Evolutionary conservation across 2,797 vertebrate genomes (phyloP).

Genomic region (Harpagifer antarcticus): DNA sequence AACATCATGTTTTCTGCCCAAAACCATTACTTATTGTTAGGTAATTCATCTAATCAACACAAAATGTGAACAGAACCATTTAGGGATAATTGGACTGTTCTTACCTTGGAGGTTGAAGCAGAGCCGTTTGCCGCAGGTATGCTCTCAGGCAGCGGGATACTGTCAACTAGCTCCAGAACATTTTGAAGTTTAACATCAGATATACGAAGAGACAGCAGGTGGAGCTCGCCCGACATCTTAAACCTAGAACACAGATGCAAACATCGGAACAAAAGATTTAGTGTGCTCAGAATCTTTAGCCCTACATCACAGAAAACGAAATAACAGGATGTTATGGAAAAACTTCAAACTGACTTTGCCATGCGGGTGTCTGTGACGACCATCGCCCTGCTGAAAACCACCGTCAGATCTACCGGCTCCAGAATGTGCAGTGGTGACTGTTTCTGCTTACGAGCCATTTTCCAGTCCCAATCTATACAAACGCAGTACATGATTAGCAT

Average conservation of each 20-base stretch:
- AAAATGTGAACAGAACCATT: neutral
- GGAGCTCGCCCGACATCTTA: constrained; percentile 93
- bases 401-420: constrained; percentile 92
- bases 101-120: constrained; percentile 83
- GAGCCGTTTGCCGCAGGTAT: constrained; percentile 71
- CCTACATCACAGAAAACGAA: neutral
- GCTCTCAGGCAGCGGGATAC: constrained; percentile 93
- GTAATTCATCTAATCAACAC: neutral
- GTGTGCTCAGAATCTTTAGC: neutral
- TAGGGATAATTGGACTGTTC: neutral
- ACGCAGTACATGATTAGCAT: constrained; percentile 28
- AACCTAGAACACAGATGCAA: constrained; percentile 84
- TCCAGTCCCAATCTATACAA: constrained; percentile 92
- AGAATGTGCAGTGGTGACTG: constrained; percentile 92
- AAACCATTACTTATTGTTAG: neutral
- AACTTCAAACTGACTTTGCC: constrained; percentile 88
- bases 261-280: constrained; percentile 13
- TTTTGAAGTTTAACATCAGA: constrained; percentile 93
- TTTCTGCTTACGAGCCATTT: constrained; percentile 89
- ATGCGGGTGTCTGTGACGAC: constrained; percentile 95
- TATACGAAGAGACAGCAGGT: constrained; percentile 92
- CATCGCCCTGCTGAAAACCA: constrained; percentile 95
- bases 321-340: neutral
- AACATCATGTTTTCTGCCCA: neutral
- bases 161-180: constrained; percentile 91